Percentiles rank a stretch among this genome's conserved stretches.
These are phyloP conservation scores for Dascillus cervinus DNA, from an alignment of 2,888 invertebrate genomes.

Conservation along the genomic window DNA sequence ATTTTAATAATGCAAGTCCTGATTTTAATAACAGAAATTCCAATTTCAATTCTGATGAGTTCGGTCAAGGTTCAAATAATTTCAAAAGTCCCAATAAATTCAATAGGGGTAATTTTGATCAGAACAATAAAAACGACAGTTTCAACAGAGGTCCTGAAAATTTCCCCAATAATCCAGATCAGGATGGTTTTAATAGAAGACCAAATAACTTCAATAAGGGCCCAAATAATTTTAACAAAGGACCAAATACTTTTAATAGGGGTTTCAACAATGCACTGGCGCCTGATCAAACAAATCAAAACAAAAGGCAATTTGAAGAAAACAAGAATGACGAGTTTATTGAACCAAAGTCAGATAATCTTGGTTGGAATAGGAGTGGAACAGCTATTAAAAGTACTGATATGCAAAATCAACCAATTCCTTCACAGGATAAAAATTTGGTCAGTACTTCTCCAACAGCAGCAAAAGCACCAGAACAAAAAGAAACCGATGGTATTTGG, in stretches of 20 bases:
- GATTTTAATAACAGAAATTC: constrained; percentile 7
- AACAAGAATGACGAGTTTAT: no score
- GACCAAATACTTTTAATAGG: constrained; percentile 10
- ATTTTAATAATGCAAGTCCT: constrained; percentile 12
- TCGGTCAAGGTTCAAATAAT: constrained; percentile 6
- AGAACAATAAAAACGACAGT: constrained; percentile 2
- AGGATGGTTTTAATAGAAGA: constrained; percentile 8
- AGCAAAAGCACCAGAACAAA: no score
- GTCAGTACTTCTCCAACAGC: neutral
- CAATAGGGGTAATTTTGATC: constrained; percentile 13
- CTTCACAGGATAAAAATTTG: neutral
- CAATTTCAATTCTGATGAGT: constrained; percentile 1
- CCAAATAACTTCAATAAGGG: constrained; percentile 15
- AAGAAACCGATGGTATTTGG: constrained; percentile 39
- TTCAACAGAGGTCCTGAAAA: constrained; percentile 4
- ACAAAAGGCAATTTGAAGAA: no score
- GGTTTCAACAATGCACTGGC: no score
- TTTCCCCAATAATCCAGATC: no score
- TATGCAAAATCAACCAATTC: no score
- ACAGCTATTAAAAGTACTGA: no score
- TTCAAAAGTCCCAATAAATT: constrained; percentile 8
- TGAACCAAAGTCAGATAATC: no score
- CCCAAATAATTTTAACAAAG: constrained; percentile 12
- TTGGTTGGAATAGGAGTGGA: no score
- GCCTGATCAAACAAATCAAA: no score